Evolutionary conservation across 1,140 invertebrate species (phyloP).

Genomic region (Bombus difficillimus): DNA sequence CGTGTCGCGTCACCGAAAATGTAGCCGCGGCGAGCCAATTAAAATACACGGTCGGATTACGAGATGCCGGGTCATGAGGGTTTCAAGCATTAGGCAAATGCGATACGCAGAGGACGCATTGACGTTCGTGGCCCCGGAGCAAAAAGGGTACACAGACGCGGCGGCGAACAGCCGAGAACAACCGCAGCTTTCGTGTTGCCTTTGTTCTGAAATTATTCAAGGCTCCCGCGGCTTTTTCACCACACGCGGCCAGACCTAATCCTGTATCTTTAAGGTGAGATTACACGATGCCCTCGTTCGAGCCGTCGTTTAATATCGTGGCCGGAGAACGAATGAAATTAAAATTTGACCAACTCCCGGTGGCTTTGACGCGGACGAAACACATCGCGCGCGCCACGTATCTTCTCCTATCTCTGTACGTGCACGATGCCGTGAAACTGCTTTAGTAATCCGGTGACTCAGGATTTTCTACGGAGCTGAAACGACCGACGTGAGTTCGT

Average conservation of each 20-base stretch:
- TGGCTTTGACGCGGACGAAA: neutral
- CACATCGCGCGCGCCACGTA: neutral
- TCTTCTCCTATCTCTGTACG: neutral
- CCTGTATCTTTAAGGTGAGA: slow-evolving; percentile 46
- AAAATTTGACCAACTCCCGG: slow-evolving; percentile 30
- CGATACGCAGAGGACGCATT: slow-evolving; percentile 40
- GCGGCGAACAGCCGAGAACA: neutral
- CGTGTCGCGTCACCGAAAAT: slow-evolving; percentile 39
- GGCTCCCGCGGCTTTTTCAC: slow-evolving; percentile 12
- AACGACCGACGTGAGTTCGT: slow-evolving; percentile 20
- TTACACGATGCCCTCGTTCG: slow-evolving; percentile 19
- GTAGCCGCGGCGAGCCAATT: slow-evolving; percentile 43
- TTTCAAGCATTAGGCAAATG: slow-evolving; percentile 54
- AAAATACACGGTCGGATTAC: slow-evolving; percentile 55
- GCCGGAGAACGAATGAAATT: slow-evolving; percentile 13
- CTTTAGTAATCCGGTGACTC: slow-evolving; percentile 12
- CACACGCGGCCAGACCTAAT: neutral
- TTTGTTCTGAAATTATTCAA: slow-evolving; percentile 48
- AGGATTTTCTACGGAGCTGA: neutral
- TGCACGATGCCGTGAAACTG: neutral
- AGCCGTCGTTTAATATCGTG: slow-evolving; percentile 9
- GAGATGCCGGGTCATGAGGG: slow-evolving; percentile 49
- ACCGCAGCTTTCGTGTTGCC: neutral
- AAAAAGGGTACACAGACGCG: slow-evolving; percentile 9
- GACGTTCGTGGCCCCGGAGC: slow-evolving; percentile 29